phyloP scores from a whole-genome alignment of 2,888 invertebrate genomes.

The Orthosia cruda region DNA sequence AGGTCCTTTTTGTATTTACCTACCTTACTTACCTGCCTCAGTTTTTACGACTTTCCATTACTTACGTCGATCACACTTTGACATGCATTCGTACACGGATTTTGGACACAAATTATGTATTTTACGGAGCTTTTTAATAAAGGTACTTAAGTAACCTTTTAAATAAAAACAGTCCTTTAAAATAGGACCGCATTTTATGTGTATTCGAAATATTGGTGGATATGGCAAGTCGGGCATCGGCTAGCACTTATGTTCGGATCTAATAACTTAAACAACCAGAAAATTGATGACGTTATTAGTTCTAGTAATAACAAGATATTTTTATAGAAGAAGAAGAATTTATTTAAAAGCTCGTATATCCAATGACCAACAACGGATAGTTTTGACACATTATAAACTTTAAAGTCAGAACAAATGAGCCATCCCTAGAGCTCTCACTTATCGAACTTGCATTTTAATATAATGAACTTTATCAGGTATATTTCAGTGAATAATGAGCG shows the following conservation, averaged over 20 bases:
- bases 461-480: conserved; percentile 11
- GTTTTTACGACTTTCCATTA: conserved; percentile 11
- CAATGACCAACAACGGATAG: neutral
- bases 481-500: conserved; percentile 27
- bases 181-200: neutral
- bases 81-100: conserved; percentile 23
- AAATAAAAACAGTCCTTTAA: neutral
- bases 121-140: neutral
- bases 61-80: conserved; percentile 25
- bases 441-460: conserved; percentile 6
- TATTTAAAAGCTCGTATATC: neutral
- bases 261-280: too few relatives aligned
- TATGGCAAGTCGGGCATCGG: neutral
- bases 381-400: neutral
- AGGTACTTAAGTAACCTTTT: too few relatives aligned
- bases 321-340: neutral
- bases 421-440: neutral
- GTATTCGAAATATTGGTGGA: neutral
- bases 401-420: conserved; percentile 6
- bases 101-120: conserved; percentile 3
- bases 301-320: neutral
- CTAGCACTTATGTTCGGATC: neutral
- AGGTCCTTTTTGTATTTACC: neutral
- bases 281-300: too few relatives aligned
- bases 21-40: neutral